These are phyloP conservation scores for Nothocercus julius DNA, from an alignment of 2,113 vertebrate genomes.

Conservation along the genomic window DNA sequence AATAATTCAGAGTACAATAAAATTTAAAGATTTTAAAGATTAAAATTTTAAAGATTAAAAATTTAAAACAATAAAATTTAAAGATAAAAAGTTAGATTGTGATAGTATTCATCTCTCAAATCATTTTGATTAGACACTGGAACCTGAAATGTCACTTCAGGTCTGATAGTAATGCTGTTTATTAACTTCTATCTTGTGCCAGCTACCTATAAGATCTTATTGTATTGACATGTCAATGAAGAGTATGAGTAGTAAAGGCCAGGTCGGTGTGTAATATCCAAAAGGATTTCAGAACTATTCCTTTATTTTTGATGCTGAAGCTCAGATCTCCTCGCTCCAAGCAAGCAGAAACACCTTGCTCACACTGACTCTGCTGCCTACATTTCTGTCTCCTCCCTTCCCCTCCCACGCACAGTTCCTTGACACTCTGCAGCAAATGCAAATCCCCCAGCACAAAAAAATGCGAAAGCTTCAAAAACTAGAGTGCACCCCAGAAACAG, in stretches of 20 bases:
- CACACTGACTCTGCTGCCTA: neutral
- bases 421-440: rapidly evolving
- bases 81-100: neutral
- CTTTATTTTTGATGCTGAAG: neutral
- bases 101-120: neutral
- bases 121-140: neutral
- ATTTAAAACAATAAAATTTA: neutral
- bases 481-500: neutral
- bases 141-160: neutral
- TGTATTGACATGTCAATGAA: neutral
- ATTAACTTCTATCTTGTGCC: neutral
- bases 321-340: neutral
- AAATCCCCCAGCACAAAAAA: neutral
- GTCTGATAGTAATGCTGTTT: neutral
- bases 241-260: neutral
- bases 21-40: neutral
- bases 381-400: neutral
- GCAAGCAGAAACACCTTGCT: slow-evolving; percentile 16
- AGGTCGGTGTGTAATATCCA: neutral
- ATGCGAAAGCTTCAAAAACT: neutral
- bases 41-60: too few species aligned
- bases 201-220: neutral
- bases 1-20: neutral
- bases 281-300: neutral
- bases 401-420: neutral